A percentile compares a stretch with the other conserved stretches of the same genome.
Conservation (phyloP, 2,113 vertebrate species). For the Callionymus lyra region DNA sequence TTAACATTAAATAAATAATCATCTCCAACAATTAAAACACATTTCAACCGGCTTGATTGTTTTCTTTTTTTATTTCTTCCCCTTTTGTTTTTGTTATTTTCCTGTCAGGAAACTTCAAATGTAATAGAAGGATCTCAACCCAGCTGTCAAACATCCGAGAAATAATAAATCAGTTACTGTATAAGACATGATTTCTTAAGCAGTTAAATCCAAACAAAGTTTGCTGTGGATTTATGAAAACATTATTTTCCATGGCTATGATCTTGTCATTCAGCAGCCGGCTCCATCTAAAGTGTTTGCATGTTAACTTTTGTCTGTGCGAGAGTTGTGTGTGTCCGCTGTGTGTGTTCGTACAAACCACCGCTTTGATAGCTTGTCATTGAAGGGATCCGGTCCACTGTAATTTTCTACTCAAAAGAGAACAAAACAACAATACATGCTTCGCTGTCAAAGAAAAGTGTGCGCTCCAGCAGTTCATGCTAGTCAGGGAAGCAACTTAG, state of each 20-base stretch:
- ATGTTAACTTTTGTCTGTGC: slow-evolving; percentile 23
- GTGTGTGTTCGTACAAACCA: slow-evolving; percentile 20
- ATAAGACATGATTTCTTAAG: too few relatives aligned
- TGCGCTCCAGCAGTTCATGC: slow-evolving; percentile 12
- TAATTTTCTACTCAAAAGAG: slow-evolving; percentile 62
- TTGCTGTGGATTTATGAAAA: slow-evolving; percentile 1
- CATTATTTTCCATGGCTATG: background rate
- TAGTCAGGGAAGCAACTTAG: background rate
- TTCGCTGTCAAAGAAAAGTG: slow-evolving; percentile 41
- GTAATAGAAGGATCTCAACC: too few relatives aligned
- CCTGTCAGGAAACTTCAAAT: background rate
- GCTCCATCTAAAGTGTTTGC: slow-evolving; percentile 12
- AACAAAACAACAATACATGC: slow-evolving; percentile 55
- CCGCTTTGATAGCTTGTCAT: slow-evolving; percentile 49
- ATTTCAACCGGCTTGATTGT: too few relatives aligned
- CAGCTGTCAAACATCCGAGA: too few relatives aligned
- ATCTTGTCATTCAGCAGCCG: slow-evolving; percentile 24
- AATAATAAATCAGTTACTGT: too few relatives aligned
- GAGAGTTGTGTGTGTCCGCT: slow-evolving; percentile 13
- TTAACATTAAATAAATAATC: too few relatives aligned
- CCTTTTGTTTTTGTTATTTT: slow-evolving; percentile 1
- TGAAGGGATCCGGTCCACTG: slow-evolving; percentile 47
- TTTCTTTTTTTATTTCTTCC: slow-evolving; percentile 2
- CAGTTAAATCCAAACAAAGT: too few relatives aligned
- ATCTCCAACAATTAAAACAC: too few relatives aligned